Base-by-base conservation (phyloP, 2,888 invertebrate genomes). In the Ophion ventricosus region DNA sequence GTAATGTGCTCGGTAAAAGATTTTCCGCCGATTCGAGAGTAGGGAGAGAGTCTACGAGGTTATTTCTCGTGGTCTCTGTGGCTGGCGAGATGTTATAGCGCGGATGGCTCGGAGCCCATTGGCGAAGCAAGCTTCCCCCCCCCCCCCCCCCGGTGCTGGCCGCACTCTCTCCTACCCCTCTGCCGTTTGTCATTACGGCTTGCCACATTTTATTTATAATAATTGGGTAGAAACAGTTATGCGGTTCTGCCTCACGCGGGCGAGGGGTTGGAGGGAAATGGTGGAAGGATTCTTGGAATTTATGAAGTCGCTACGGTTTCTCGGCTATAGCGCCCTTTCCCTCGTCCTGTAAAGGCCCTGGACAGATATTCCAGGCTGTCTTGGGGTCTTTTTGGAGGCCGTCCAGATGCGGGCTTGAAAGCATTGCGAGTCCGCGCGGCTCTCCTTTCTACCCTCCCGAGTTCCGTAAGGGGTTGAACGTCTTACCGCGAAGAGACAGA, bases 171-270 rank as follows among this genome's bases (percentile, higher is more conserved):
- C 84, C 88, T 87, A 89, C 88, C 76, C 86, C 81, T 86, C 89
- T 88, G 91, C 90, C 90, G 89, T 92, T 92, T 91, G 91, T 92
- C 92, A 92, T 92, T 90, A 91, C 88, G 88, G 87, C 89, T 89
- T 88, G 89, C 90, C 90, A 90, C 90, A 90, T 91, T 92, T 92
- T 92, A 92, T 92, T 92, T 92, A 91, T 92, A 92, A 92, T 92
- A 92, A 92, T 92, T 91, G 91, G 91, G 91, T 91, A 87, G 91
- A 91, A 92, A 91, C 92, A 91, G 92, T 92, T 92, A 91, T 88
- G 91, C 87, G 90, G 88, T 90, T 89, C 89, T 87, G 87, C 87
- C 89, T 88, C 87, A 86, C 85, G 88, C 61, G 63, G 57, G 70
- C 54, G 14, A 54, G 54, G 61, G 54, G 72, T 40, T 40, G 75